Percentiles rank a stretch among this genome's conserved stretches.
phyloP scores from a whole-genome alignment of 2,888 invertebrate species.

The Ichneumoninae sp. region DNA sequence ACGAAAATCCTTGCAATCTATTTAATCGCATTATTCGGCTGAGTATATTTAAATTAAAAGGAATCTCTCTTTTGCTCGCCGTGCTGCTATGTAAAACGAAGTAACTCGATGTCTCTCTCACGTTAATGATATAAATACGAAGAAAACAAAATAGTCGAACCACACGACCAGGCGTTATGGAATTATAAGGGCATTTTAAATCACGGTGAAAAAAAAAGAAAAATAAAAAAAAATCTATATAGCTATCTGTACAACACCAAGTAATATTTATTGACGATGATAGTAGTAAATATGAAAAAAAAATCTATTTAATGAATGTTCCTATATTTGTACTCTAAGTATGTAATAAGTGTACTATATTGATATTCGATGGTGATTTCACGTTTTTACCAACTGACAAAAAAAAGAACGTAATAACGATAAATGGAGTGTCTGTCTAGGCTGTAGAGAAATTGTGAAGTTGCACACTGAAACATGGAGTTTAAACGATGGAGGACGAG shows the following conservation, averaged over 20 bases:
- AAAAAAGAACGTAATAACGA: conserved; percentile 71
- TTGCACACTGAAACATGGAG: conserved; percentile 43
- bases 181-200: conserved; percentile 82
- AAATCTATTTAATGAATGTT: conserved; percentile 83
- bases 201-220: conserved; percentile 70
- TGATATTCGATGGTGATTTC: conserved; percentile 83
- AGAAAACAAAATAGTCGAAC: background rate
- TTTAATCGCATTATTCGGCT: conserved; percentile 41
- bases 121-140: background rate
- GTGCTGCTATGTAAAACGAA: background rate
- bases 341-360: conserved; percentile 82
- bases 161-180: conserved; percentile 76
- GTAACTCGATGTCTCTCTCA: conserved; percentile 16
- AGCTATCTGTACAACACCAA: conserved; percentile 82
- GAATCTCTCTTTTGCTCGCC: background rate
- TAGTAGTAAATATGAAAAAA: conserved; percentile 78
- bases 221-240: conserved; percentile 63
- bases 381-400: conserved; percentile 80
- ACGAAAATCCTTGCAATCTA: conserved; percentile 14
- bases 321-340: conserved; percentile 84
- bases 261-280: conserved; percentile 77
- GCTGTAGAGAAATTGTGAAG: conserved; percentile 71
- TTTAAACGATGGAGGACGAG: conserved; percentile 40
- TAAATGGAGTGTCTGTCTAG: conserved; percentile 79
- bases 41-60: conserved; percentile 22